Evolutionary conservation across 2,888 invertebrate species (phyloP).

Genomic region (Torymus tubicola): DNA sequence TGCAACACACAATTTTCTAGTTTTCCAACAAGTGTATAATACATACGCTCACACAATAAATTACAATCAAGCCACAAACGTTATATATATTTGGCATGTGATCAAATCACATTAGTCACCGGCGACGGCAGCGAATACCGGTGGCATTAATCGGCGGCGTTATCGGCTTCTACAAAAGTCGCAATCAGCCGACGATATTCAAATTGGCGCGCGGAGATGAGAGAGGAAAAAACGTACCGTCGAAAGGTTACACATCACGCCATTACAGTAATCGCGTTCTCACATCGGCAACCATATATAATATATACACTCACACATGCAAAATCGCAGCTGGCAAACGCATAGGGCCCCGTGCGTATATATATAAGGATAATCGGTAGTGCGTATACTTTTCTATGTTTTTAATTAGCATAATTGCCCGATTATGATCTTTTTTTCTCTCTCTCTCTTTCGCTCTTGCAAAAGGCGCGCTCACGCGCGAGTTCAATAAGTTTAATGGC

Average conservation of each 20-base stretch:
- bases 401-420: slow-evolving; percentile 57
- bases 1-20: too few relatives aligned
- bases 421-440: slow-evolving; percentile 45
- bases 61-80: too few relatives aligned
- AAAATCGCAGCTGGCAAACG: neutral
- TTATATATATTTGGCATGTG: slow-evolving; percentile 7
- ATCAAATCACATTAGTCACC: slow-evolving; percentile 26
- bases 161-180: slow-evolving; percentile 41
- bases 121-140: neutral
- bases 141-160: slow-evolving; percentile 21
- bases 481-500: slow-evolving; percentile 56
- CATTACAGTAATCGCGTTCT: slow-evolving; percentile 30
- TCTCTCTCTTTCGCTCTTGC: neutral
- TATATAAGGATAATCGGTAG: slow-evolving; percentile 22
- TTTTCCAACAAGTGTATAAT: too few relatives aligned
- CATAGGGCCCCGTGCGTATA: neutral
- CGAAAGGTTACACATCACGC: slow-evolving; percentile 2
- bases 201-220: neutral
- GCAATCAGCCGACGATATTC: slow-evolving; percentile 32
- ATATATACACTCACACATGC: too few relatives aligned
- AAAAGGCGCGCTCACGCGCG: neutral
- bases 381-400: slow-evolving; percentile 32
- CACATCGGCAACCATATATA: neutral
- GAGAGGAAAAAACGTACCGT: neutral
- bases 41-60: neutral